Conservation (phyloP, 2,113 vertebrate genomes). For the Nothocercus julius region DNA sequence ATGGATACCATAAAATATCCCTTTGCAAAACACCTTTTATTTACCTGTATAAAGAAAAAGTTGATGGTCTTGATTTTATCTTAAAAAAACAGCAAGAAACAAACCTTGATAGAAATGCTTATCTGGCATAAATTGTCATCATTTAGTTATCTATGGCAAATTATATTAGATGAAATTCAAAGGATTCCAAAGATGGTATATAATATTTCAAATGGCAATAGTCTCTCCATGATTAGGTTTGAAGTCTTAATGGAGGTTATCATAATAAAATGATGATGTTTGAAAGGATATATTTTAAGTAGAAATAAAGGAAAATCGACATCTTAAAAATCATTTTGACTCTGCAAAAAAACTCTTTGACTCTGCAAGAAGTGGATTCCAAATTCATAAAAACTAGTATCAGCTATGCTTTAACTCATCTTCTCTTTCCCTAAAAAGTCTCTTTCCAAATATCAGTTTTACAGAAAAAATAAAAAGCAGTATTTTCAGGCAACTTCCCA, state of each 20-base stretch:
- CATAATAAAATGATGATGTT: background rate
- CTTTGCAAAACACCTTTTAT: background rate
- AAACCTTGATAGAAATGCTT: background rate
- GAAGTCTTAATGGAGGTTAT: background rate
- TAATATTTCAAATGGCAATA: background rate
- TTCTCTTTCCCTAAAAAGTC: background rate
- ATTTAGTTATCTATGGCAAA: background rate
- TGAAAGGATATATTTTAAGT: background rate
- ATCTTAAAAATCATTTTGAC: background rate
- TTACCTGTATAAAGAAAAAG: background rate
- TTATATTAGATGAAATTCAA: background rate
- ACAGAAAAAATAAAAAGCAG: background rate
- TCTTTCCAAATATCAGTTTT: background rate
- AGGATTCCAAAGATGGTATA: background rate
- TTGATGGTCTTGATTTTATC: background rate
- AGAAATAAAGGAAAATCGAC: background rate
- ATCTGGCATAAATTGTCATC: background rate
- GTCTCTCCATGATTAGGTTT: background rate
- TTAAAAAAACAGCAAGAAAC: background rate
- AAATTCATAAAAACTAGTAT: background rate
- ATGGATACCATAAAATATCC: background rate
- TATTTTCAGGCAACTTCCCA: background rate
- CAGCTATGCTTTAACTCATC: background rate
- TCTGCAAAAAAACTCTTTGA: fast-evolving
- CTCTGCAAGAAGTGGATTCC: background rate